Evolutionary conservation across 2,888 invertebrate genomes (phyloP), one percentile per base, ranked within the genome.

Genomic region (Griposia aprilina): DNA sequence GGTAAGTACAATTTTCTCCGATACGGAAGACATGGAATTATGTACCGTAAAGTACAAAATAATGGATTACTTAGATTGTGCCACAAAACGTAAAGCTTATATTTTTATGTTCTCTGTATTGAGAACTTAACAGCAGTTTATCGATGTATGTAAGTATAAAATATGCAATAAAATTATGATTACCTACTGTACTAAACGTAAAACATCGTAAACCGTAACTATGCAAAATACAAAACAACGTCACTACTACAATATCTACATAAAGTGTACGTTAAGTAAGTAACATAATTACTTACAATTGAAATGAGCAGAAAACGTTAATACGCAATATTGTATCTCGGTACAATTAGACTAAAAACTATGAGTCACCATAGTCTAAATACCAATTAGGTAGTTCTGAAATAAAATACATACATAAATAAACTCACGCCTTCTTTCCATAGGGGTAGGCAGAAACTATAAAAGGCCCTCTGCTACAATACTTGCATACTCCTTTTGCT

Each of bases 61-160:
- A 74, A 59, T 75, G 7, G 17, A 10, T 52, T 13, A 11, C n/a
- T 50, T 13, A 15, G 41, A 52, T 65, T 73, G 20, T 60, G 45
- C 41, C 30, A 26, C 20, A 76, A 55, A 59, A 77, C 41, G 10
- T 36, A 41, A 65, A 26, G 30, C 41, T 26, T 11, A 45, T 45
- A 68, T 50, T 50, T 8, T 78, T 45, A 78, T 78, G 70, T 52
- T 30, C 11, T 20, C 10, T 52, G 41, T 15, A 52, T 77, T 41
- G 41, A 52, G 59, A 45, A 2, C 36, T 55, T 17, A 41, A 72
- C 36, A 57, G 48, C 48, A 15, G 63, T 73, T 65, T 65, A 65
- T 50, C 41, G 57, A 45, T 26, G 10, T 10, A 60, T 26, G 10
- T 15, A 62, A 45, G 17, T 50, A 72, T 50, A 45, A 26, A 78